A percentile compares a stretch with the other conserved stretches of the same genome.
These are phyloP conservation scores for Scrobipalpa costella DNA, from an alignment of 2,888 invertebrate genomes.

Conservation along the genomic window DNA sequence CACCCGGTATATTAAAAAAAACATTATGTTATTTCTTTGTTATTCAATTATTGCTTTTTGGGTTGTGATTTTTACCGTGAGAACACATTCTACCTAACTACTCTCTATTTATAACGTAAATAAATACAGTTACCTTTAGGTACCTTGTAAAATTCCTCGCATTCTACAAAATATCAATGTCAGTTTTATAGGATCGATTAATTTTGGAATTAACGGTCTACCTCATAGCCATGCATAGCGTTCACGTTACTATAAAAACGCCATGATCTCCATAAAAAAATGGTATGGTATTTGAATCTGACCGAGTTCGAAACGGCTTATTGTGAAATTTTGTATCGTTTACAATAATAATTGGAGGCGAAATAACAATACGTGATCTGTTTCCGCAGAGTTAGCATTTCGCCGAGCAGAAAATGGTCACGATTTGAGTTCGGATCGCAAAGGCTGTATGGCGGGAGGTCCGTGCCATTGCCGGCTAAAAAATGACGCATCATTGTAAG, in stretches of 20 bases:
- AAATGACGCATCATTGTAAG: constrained; percentile 59
- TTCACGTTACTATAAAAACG: constrained; percentile 1
- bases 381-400: constrained; percentile 46
- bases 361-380: constrained; percentile 18
- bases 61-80: no score
- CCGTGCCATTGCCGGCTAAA: constrained; percentile 45
- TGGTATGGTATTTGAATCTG: constrained; percentile 1
- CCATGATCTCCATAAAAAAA: neutral
- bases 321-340: constrained; percentile 7
- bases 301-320: neutral
- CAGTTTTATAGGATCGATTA: neutral
- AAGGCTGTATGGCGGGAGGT: constrained; percentile 61
- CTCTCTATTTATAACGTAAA: no score
- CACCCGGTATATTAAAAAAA: no score
- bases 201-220: constrained; percentile 1
- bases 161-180: constrained; percentile 2
- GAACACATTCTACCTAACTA: no score
- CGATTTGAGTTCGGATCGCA: constrained; percentile 40
- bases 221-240: neutral
- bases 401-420: constrained; percentile 55
- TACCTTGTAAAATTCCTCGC: neutral
- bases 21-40: no score
- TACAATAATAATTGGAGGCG: constrained; percentile 15
- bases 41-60: no score
- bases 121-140: no score